phyloP scores from a whole-genome alignment of 1,140 invertebrate species.

The Drusus annulatus region DNA sequence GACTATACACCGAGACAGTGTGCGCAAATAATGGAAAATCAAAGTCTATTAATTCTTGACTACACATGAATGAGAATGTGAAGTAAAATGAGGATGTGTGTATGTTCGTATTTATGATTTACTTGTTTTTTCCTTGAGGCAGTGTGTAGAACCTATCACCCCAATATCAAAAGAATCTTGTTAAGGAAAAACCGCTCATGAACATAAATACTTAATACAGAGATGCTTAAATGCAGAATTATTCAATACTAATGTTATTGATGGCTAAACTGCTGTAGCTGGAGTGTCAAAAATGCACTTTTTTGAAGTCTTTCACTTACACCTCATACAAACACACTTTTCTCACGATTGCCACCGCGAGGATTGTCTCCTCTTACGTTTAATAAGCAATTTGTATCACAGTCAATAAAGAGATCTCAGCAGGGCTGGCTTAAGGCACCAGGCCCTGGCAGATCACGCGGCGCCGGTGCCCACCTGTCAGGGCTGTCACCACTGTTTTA shows the following conservation, averaged over 20 bases:
- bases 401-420: slow-evolving; percentile 54
- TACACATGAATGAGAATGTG: no score
- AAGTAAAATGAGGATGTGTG: no score
- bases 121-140: no score
- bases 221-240: no score
- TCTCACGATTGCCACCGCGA: not conserved
- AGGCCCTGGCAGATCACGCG: not conserved
- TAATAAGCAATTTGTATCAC: slow-evolving; percentile 49
- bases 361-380: not conserved
- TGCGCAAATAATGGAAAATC: no score
- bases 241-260: not conserved
- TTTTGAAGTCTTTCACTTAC: slow-evolving; percentile 1
- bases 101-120: no score
- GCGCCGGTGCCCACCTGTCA: slow-evolving; percentile 11
- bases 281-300: not conserved
- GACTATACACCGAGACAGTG: no score
- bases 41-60: no score
- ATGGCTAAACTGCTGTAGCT: not conserved
- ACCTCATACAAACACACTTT: slow-evolving; percentile 10
- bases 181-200: no score
- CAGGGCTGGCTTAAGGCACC: not conserved
- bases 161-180: no score
- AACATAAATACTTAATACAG: no score
- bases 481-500: slow-evolving; percentile 2
- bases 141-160: no score